These are phyloP conservation scores for Lycocorax pyrrhopterus DNA, from an alignment of 2,113 vertebrate genomes.

Conservation along the genomic window DNA sequence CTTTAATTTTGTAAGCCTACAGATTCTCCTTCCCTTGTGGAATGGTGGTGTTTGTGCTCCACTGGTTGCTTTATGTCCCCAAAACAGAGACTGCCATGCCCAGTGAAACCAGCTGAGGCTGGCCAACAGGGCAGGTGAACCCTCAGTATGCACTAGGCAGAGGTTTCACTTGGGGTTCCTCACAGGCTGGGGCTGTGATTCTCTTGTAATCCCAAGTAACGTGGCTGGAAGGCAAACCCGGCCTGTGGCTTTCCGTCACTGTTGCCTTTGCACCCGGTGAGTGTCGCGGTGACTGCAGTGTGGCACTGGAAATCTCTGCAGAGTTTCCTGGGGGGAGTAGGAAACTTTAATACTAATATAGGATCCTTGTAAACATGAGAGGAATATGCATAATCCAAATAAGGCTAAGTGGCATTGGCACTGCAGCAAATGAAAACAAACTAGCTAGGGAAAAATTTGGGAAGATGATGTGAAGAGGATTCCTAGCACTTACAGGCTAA, in stretches of 20 bases:
- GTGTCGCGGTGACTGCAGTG: no score
- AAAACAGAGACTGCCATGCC: neutral
- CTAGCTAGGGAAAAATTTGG: neutral
- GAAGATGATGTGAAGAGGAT: neutral
- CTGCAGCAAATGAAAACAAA: neutral
- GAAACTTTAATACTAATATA: neutral
- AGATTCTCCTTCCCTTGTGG: neutral
- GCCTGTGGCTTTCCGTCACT: neutral
- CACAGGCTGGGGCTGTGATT: neutral
- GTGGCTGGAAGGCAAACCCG: neutral
- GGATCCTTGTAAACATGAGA: neutral
- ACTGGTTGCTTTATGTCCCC: neutral
- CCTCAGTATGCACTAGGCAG: neutral
- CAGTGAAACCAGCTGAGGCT: neutral
- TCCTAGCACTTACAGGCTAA: neutral
- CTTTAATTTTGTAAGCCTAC: neutral
- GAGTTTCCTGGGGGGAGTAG: neutral
- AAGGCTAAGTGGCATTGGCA: neutral
- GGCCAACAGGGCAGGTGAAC: neutral
- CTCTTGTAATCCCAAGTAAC: fast-evolving
- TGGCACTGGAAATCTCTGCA: neutral
- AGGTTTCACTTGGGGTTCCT: neutral
- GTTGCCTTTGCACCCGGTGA: fast-evolving
- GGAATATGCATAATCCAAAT: neutral
- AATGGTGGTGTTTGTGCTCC: neutral